A percentile compares a stretch with the other conserved stretches of the same genome.
Conservation (phyloP, 1,140 invertebrate species). For the Caenorhabditis tropicalis region DNA sequence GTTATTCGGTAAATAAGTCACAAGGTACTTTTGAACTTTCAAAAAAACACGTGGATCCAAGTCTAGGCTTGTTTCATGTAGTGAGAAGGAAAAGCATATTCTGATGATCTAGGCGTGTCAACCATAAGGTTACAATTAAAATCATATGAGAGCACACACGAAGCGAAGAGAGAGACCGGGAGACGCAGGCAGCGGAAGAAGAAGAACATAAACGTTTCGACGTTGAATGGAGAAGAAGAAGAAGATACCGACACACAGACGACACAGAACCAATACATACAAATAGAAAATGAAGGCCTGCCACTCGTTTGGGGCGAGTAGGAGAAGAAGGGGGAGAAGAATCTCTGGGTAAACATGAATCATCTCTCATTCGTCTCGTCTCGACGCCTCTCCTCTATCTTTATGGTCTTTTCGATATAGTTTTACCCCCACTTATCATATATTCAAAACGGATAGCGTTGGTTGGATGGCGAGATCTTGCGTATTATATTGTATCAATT, state of each 20-base stretch:
- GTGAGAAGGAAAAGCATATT: too few relatives aligned
- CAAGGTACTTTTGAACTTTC: too few relatives aligned
- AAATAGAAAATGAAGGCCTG: neutral
- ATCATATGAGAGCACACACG: neutral
- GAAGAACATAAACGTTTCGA: neutral
- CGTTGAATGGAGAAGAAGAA: neutral
- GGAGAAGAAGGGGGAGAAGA: neutral
- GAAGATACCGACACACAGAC: slow-evolving; percentile 35
- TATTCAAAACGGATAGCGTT: neutral
- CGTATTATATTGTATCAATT: neutral
- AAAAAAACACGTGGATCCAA: too few relatives aligned
- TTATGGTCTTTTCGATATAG: neutral
- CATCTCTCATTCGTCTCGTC: neutral
- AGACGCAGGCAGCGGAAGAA: neutral
- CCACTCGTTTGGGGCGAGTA: neutral
- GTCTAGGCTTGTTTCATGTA: too few relatives aligned
- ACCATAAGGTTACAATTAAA: neutral
- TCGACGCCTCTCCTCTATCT: neutral
- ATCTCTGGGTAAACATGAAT: slow-evolving; percentile 40
- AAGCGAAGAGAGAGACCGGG: neutral
- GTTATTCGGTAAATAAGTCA: too few relatives aligned
- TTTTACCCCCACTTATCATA: slow-evolving; percentile 1
- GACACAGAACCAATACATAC: neutral
- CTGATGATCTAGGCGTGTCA: too few relatives aligned
- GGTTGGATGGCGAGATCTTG: neutral